Evolutionary conservation across 2,888 invertebrate species (phyloP).

Genomic region (Cosmorhoe ocellata): DNA sequence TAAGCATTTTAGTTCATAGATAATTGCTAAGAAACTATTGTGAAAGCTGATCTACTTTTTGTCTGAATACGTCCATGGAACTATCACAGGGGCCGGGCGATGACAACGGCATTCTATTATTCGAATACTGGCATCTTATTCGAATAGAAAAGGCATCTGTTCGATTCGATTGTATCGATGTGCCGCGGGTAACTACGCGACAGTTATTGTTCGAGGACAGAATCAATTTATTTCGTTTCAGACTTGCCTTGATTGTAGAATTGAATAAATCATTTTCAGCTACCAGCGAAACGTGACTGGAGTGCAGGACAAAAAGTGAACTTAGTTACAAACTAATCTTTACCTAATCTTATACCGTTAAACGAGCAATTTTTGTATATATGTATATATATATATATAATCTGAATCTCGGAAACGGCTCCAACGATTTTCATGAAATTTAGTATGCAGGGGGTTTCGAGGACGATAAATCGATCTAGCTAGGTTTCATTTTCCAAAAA

Average conservation of each 20-base stretch:
- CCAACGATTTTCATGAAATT: too few species aligned
- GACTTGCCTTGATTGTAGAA: constrained; percentile 31
- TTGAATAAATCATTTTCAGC: constrained; percentile 20
- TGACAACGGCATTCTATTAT: constrained; percentile 54
- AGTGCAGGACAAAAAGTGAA: not conserved
- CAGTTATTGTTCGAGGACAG: constrained; percentile 52
- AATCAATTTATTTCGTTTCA: constrained; percentile 46
- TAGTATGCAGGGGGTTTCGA: too few species aligned
- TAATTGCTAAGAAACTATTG: too few species aligned
- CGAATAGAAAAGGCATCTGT: constrained; percentile 25
- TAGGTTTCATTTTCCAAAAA: too few species aligned
- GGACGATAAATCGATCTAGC: too few species aligned
- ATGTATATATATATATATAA: too few species aligned
- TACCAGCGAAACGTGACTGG: constrained; percentile 1
- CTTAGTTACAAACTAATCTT: too few species aligned
- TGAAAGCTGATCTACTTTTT: not conserved
- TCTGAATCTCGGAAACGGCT: too few species aligned
- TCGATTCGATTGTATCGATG: constrained; percentile 43
- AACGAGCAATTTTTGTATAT: too few species aligned
- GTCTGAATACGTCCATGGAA: constrained; percentile 12
- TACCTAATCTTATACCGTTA: too few species aligned
- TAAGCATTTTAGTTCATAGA: too few species aligned
- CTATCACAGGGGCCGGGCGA: constrained; percentile 52
- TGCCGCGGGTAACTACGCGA: constrained; percentile 53
- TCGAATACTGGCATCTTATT: constrained; percentile 26